Conservation (phyloP, 2,113 vertebrate genomes). For the Scomber scombrus region DNA sequence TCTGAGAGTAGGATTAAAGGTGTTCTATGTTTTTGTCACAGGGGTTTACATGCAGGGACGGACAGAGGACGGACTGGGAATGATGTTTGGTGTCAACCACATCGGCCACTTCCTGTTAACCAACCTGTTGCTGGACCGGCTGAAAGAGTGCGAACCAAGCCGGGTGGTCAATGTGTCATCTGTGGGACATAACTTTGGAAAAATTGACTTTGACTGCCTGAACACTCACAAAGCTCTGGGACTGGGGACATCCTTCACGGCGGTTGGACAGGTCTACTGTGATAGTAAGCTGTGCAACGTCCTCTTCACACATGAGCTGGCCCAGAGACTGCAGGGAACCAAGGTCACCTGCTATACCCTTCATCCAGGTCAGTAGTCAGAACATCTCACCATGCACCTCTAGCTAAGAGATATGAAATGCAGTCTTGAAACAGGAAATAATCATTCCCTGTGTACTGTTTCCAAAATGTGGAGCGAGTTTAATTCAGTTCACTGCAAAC, state of each 20-base stretch:
- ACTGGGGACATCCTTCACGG: conserved; percentile 42
- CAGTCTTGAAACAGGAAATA: neutral
- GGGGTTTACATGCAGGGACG: conserved; percentile 74
- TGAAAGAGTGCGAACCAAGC: conserved; percentile 85
- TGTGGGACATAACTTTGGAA: conserved; percentile 81
- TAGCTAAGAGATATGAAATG: neutral
- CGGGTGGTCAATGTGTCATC: conserved; percentile 87
- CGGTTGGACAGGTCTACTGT: conserved; percentile 83
- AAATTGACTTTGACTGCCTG: conserved; percentile 80
- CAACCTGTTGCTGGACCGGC: conserved; percentile 86
- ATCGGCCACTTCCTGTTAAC: conserved; percentile 92
- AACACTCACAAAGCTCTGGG: conserved; percentile 77
- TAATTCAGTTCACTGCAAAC: no score
- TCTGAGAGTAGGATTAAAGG: neutral
- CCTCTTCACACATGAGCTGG: conserved; percentile 88
- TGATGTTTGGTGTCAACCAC: conserved; percentile 90
- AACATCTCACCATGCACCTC: neutral
- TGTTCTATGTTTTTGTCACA: conserved; percentile 35
- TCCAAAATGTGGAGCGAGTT: no score
- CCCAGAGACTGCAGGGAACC: conserved; percentile 86
- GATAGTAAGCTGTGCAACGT: conserved; percentile 93
- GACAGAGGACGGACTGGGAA: conserved; percentile 87
- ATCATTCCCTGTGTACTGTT: no score
- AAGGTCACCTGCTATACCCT: conserved; percentile 88
- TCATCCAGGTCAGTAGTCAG: conserved; percentile 87